Percentiles rank a stretch among this genome's conserved stretches.
Conservation (phyloP, 1,140 invertebrate species). For the Saxidomus purpurata region DNA sequence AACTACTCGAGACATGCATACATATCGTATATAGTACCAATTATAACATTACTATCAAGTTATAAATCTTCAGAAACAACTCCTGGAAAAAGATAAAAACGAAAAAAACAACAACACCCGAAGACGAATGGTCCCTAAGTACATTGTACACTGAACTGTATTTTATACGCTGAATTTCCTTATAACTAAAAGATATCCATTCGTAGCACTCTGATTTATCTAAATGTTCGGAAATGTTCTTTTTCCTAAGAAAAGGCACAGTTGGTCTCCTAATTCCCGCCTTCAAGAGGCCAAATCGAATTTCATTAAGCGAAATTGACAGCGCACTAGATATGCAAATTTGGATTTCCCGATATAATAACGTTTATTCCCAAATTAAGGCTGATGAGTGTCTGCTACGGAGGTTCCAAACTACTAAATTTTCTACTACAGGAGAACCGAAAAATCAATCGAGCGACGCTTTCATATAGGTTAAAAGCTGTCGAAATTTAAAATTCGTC, state of each 20-base stretch:
- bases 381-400: conserved; percentile 1
- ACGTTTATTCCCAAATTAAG: conserved; percentile 68
- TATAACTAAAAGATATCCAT: too few species aligned
- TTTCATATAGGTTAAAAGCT: background rate
- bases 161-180: too few species aligned
- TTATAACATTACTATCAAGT: too few species aligned
- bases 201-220: too few species aligned
- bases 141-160: too few species aligned
- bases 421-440: background rate
- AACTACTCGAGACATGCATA: too few species aligned
- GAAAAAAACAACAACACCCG: too few species aligned
- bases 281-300: conserved; percentile 61
- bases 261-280: conserved; percentile 51
- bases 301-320: conserved; percentile 68
- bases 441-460: background rate
- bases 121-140: too few species aligned
- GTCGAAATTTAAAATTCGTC: background rate
- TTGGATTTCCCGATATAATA: conserved; percentile 61
- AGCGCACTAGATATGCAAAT: conserved; percentile 67
- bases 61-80: too few species aligned
- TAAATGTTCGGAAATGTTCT: background rate
- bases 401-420: conserved; percentile 29
- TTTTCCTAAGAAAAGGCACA: conserved; percentile 1
- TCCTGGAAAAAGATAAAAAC: too few species aligned
- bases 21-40: too few species aligned